Base-by-base conservation (phyloP, 2,888 invertebrate genomes). In the Epinotia brunnichana region DNA sequence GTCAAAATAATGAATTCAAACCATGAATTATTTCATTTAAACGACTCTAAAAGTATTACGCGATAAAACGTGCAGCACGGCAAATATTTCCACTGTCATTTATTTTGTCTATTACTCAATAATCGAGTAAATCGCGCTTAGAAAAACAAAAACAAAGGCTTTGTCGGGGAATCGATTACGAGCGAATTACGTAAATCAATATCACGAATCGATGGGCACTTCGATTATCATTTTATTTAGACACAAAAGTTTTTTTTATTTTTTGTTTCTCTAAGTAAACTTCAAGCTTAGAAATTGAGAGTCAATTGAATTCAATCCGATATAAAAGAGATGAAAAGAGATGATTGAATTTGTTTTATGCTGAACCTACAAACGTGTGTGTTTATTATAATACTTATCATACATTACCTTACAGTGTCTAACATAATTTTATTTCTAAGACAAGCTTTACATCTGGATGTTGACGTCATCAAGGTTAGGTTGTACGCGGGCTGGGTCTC, bases 111-210 rank as follows among this genome's bases (percentile, higher is more conserved):
- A 74, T 87, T 86, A 81, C 81, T 78, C 79, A 83, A 84, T 67
- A 76, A 64, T 74, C 74, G 75, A 76, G 78, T 82, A 83, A 82
- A 81, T 80, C 84, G 84, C 80, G 83, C 76, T 76, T 76, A 73
- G 57, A 80, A 83, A 81, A 83, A 76, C 66, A 81, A 79, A 83
- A 84, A 85, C 82, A 85, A 83, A 81, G 78, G 80, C 77, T 76
- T 76, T 70, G 74, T 76, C 75, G 79, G 76, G 81, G 79, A 82
- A 84, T 82, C 78, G 80, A 81, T 88, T 88, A 83, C 86, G 83
- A 82, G 82, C 81, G 77, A 79, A 81, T 88, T 88, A 83, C 86
- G 83, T 84, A 84, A 88, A 83, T 81, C 77, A 81, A 81, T 83
- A 82, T 72, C 87, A 84, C 83, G 84, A 82, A 76, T 76, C 79